Conservation (phyloP, 2,113 vertebrate species). For the Sander lucioperca region DNA sequence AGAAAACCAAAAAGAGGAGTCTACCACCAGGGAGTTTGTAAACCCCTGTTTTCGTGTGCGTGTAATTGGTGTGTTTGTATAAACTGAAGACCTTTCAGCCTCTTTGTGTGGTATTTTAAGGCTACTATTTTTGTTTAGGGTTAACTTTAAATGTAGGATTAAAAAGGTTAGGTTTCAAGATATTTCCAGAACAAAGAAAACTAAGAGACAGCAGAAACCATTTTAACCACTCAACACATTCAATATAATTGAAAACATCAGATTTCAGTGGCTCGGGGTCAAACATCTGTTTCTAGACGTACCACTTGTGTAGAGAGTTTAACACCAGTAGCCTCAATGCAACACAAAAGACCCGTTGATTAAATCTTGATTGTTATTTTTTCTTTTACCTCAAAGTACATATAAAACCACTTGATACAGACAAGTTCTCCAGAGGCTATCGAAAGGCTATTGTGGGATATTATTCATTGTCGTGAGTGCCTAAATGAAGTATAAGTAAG, state of each 20-base stretch:
- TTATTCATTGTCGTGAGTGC: neutral
- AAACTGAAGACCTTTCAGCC: constrained; percentile 1
- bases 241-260: neutral
- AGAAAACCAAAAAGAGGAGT: neutral
- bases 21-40: neutral
- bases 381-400: no score
- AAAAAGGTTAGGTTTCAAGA: neutral
- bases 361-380: neutral
- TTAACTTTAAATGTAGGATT: neutral
- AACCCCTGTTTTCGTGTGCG: neutral
- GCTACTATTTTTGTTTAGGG: neutral
- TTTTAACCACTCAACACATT: neutral
- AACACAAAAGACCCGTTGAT: neutral
- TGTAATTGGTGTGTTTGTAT: constrained; percentile 15
- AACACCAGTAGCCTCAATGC: neutral
- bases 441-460: neutral
- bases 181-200: constrained; percentile 25
- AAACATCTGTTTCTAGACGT: neutral
- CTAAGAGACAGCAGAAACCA: neutral
- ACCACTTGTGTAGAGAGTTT: no score
- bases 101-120: neutral
- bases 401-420: neutral
- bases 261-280: neutral
- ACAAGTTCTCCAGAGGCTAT: neutral
- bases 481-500: constrained; percentile 4